A percentile compares a stretch with the other conserved stretches of the same genome.
Evolutionary conservation across 2,113 vertebrate genomes (phyloP).

Genomic region (Psilopsiagon aymara): DNA sequence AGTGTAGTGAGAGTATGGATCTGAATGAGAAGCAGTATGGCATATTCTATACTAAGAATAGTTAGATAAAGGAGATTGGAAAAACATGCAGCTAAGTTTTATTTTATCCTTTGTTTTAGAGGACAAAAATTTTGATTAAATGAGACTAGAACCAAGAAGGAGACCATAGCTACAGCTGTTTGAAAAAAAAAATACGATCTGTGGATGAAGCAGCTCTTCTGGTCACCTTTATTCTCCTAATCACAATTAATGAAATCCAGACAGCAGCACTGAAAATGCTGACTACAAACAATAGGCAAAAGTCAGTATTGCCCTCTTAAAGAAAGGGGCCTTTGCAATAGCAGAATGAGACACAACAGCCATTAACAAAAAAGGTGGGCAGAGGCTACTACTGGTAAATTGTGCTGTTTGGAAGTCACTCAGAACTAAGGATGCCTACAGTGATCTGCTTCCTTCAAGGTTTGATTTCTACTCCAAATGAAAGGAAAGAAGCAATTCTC

Average conservation of each 20-base stretch:
- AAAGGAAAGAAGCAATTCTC: not conserved
- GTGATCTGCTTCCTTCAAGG: not conserved
- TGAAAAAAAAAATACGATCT: not conserved
- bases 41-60: not conserved
- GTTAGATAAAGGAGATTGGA: not conserved
- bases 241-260: not conserved
- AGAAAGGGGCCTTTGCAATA: not conserved
- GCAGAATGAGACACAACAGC: not conserved
- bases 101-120: not conserved
- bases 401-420: not conserved
- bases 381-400: not conserved
- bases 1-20: not conserved
- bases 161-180: not conserved
- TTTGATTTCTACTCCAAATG: not conserved
- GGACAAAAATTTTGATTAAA: not conserved
- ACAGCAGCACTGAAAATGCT: not conserved
- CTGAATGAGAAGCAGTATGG: not conserved
- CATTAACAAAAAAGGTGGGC: not conserved
- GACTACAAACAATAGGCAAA: not conserved
- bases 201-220: not conserved
- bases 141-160: not conserved
- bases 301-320: not conserved
- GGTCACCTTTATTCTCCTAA: not conserved
- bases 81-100: not conserved
- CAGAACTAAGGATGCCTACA: not conserved